phyloP scores from a whole-genome alignment of 1,140 invertebrate genomes.

The Dendrolimus punctatus region DNA sequence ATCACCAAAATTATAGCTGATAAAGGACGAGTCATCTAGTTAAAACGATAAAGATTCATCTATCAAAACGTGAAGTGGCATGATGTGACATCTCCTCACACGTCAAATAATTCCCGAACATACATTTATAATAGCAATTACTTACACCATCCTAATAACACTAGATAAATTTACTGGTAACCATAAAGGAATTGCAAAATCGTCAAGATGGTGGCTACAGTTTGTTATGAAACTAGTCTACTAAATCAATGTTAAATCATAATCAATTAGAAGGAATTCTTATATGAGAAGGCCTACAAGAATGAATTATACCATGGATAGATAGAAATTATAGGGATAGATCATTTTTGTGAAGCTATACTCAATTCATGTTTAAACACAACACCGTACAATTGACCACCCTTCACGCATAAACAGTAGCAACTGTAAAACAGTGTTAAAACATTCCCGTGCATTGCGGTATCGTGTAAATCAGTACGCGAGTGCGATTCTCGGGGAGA shows the following conservation, averaged over 20 bases:
- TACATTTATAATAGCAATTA: slow-evolving; percentile 21
- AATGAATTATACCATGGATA: too few species aligned
- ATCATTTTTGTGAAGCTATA: too few species aligned
- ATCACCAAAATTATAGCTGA: neutral
- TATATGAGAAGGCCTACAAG: too few species aligned
- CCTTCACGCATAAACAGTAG: slow-evolving; percentile 30
- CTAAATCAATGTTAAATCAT: too few species aligned
- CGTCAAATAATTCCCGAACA: slow-evolving; percentile 33
- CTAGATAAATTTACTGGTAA: too few species aligned
- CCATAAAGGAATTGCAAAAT: too few species aligned
- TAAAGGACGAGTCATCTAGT: slow-evolving; percentile 50
- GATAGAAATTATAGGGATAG: too few species aligned
- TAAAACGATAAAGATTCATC: slow-evolving; percentile 38
- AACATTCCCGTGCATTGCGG: slow-evolving; percentile 26
- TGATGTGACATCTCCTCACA: slow-evolving; percentile 29
- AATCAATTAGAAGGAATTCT: too few species aligned
- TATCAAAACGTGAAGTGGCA: slow-evolving; percentile 32
- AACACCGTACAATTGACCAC: too few species aligned
- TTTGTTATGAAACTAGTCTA: too few species aligned
- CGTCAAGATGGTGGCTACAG: too few species aligned
- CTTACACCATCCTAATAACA: slow-evolving; percentile 4
- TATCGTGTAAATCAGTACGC: slow-evolving; percentile 56
- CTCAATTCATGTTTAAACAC: too few species aligned
- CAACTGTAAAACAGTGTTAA: slow-evolving; percentile 20
- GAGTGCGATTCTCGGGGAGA: slow-evolving; percentile 36